Evolutionary conservation across 1,140 invertebrate genomes (phyloP), one percentile per base, ranked within the genome.

Genomic region (Aphidius ervi): DNA sequence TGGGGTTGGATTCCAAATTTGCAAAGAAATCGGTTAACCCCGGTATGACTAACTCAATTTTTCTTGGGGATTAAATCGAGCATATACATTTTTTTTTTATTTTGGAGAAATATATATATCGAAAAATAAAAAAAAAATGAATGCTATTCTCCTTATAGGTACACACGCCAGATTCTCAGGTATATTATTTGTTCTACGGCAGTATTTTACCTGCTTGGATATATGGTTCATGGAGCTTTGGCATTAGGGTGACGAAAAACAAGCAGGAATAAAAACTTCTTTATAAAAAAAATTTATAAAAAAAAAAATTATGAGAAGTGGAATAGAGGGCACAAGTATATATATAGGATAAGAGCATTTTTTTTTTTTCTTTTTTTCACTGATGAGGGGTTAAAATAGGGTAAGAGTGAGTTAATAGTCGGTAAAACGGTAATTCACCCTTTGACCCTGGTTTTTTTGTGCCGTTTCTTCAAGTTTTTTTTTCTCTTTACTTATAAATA

Each of bases 331-430:
- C 4, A 31, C 23, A 31, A 31, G 23, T 31, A 31, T 31, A 31
- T 31, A 31, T 31, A 74, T 75, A 69, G 74, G 63, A 62, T 62
- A 65, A 58, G 64, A 67, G 49, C 59, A n/a, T 49, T 59, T 65
- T 69, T 68, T 68, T 63, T 63, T 31, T 31, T 31, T 31, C 4
- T 31, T 31, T 31, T 31, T 31, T 31, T 4, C 4, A 31, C 23
- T 31, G 23, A 31, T 31, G 23, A 54, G 9, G 57, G 52, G 64
- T 58, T 59, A 46, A 62, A 72, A 75, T 62, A 55, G 75, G 75
- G 77, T 79, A 78, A 79, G 78, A 77, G 76, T 77, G 75, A 78
- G 78, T 80, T 80, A 80, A 80, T 80, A 80, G 78, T 80, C 73
- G 78, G 78, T 79, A 80, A 80, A 80, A 78, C 77, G 74, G 77